These are phyloP conservation scores for Schizopygopsis pylzovi DNA, from an alignment of 2,797 vertebrate genomes.

Conservation along the genomic window DNA sequence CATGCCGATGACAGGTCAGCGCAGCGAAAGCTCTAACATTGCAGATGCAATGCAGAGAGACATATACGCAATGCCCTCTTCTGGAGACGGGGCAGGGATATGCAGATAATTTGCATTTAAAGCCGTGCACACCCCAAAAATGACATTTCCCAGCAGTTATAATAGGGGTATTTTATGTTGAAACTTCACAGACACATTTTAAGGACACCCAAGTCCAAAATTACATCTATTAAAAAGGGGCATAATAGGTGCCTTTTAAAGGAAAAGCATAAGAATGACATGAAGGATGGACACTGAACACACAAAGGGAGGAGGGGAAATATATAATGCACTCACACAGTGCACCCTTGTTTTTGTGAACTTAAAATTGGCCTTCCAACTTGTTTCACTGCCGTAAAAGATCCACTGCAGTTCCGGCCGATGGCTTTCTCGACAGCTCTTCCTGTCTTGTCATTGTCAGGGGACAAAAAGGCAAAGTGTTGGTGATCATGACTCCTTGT, in stretches of 20 bases:
- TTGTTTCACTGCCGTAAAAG: constrained; percentile 21
- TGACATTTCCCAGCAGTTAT: too few relatives aligned
- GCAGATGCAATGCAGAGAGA: too few relatives aligned
- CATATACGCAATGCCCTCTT: too few relatives aligned
- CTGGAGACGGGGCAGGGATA: too few relatives aligned
- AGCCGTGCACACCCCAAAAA: too few relatives aligned
- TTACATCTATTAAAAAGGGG: too few relatives aligned
- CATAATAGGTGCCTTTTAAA: background rate
- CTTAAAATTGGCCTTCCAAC: constrained; percentile 34
- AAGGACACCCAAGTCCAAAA: too few relatives aligned
- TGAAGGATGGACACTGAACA: background rate
- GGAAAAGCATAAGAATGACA: background rate
- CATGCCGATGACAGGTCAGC: too few relatives aligned
- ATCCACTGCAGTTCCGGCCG: constrained; percentile 34
- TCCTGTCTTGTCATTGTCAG: constrained; percentile 32
- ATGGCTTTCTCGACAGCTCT: constrained; percentile 50
- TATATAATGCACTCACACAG: constrained; percentile 4
- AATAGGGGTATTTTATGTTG: too few relatives aligned
- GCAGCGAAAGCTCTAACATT: too few relatives aligned
- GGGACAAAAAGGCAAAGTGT: constrained; percentile 27
- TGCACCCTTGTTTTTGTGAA: constrained; percentile 28
- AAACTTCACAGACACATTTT: too few relatives aligned
- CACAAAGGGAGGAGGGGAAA: background rate
- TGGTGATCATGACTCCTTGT: constrained; percentile 43
- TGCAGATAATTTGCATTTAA: too few relatives aligned